These are phyloP conservation scores for Cephonodes hylas DNA, from an alignment of 2,888 invertebrate genomes.

Conservation along the genomic window DNA sequence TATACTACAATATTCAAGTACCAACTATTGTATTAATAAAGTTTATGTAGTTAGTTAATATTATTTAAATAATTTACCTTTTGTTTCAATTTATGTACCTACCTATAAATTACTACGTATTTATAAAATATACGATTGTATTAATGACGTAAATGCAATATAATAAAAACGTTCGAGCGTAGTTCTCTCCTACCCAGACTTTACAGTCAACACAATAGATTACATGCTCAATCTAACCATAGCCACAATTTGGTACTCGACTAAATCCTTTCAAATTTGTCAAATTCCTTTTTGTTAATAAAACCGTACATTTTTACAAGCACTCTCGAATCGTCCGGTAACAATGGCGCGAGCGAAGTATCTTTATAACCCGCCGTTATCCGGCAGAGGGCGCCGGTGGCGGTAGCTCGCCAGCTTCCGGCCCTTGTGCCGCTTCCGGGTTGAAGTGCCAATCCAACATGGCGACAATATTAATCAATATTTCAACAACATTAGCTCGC, in stretches of 20 bases:
- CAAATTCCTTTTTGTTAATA: slow-evolving; percentile 25
- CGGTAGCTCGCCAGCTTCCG: slow-evolving; percentile 42
- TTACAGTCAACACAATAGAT: neutral
- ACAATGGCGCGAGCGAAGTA: slow-evolving; percentile 64
- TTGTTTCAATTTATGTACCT: neutral
- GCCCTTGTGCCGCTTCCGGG: slow-evolving; percentile 54
- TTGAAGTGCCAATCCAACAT: slow-evolving; percentile 68
- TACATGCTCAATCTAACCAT: neutral
- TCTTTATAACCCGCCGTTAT: slow-evolving; percentile 59
- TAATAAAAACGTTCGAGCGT: too few relatives aligned
- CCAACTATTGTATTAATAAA: neutral
- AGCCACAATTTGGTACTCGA: neutral
- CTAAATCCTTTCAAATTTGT: slow-evolving; percentile 21
- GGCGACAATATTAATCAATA: slow-evolving; percentile 82
- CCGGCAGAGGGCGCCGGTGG: slow-evolving; percentile 46
- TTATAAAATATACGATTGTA: too few relatives aligned
- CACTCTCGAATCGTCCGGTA: slow-evolving; percentile 37
- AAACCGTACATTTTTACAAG: slow-evolving; percentile 38
- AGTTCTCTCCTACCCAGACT: too few relatives aligned
- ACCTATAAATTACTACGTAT: too few relatives aligned
- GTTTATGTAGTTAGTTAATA: slow-evolving; percentile 3
- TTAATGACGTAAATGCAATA: too few relatives aligned
- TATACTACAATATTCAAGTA: slow-evolving; percentile 20
- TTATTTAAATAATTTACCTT: slow-evolving; percentile 13
- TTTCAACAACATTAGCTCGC: slow-evolving; percentile 77